These are phyloP conservation scores for Agrochola lota DNA, from an alignment of 2,888 invertebrate species.

Conservation along the genomic window DNA sequence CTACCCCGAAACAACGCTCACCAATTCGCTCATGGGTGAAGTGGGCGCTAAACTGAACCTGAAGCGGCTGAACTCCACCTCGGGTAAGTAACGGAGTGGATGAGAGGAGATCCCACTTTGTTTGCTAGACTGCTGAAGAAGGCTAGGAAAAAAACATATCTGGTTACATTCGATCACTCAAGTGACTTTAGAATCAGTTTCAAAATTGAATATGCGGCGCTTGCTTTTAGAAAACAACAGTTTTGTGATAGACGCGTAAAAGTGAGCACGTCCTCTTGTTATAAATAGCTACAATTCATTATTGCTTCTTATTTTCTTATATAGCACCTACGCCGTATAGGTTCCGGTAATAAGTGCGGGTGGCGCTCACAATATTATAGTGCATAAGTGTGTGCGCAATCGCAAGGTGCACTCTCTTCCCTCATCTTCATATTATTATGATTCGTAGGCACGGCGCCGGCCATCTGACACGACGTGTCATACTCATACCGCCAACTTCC, in stretches of 20 bases:
- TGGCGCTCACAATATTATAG: no score
- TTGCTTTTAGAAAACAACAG: not conserved
- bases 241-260: not conserved
- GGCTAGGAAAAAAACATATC: not conserved
- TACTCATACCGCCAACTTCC: not conserved
- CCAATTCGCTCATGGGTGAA: conserved; percentile 45
- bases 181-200: not conserved
- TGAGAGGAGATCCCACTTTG: not conserved
- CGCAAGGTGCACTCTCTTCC: not conserved
- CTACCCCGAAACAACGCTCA: conserved; percentile 44
- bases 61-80: not conserved
- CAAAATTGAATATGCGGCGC: not conserved
- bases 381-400: no score
- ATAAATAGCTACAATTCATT: no score
- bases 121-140: no score
- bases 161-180: not conserved
- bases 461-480: not conserved
- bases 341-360: not conserved
- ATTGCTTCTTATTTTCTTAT: not conserved
- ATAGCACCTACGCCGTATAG: no score
- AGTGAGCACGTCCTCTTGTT: not conserved
- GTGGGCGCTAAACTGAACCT: conserved; percentile 49
- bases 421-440: not conserved
- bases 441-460: not conserved
- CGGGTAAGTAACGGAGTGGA: conserved; percentile 21